Base-by-base conservation (phyloP, 2,113 vertebrate genomes). In the Nibea coibor region DNA sequence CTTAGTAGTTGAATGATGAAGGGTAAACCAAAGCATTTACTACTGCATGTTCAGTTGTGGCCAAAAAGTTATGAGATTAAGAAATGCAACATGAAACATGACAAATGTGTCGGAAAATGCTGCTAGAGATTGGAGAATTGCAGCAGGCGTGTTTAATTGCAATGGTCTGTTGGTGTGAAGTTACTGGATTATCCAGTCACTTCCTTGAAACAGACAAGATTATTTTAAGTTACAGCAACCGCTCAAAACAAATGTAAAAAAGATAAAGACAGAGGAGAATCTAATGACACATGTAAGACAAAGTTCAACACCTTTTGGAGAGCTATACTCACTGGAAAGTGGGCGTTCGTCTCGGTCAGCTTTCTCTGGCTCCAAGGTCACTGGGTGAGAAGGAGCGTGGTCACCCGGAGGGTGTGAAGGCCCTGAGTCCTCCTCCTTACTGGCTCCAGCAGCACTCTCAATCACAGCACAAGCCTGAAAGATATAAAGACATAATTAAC, bases 241-340 rank as follows among this genome's bases (percentile, higher is more conserved):
- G 35, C 19, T n/a, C 22, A 22, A 64, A 53, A 53, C 4, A 35
- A 28, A 20, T 6, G 10, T 24, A 2, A 20, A 26, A 54, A 67
- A 17, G 20, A 16, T 47, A 2, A 12, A 65, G 43, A 17, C 8
- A 76, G 4, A n/a, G 4, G 3, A 50, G 15, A 58, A 10, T 31
- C 5, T 31, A 31, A 31, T 31, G 31, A 63, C 19, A 43, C 8
- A 16, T 20, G 7, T 6, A 39, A 72, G 24, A 24, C 9, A 42
- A 20, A 0, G 26, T 10, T 45, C 17, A 28, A 43, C 42, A 15
- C 14, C 65, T 78, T 15, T 31, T 48, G n/a, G 28, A 22, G 28
- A 50, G 26, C 1, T 57, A n/a, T 59, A 94, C 95, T 96, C 79
- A 96, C 95, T 91, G 87, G 93, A 88, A 79, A 70, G 86, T 64